Evolutionary conservation across 2,888 invertebrate species (phyloP), one percentile per base, ranked within the genome.

Genomic region (Branchinecta sandiegonensis): DNA sequence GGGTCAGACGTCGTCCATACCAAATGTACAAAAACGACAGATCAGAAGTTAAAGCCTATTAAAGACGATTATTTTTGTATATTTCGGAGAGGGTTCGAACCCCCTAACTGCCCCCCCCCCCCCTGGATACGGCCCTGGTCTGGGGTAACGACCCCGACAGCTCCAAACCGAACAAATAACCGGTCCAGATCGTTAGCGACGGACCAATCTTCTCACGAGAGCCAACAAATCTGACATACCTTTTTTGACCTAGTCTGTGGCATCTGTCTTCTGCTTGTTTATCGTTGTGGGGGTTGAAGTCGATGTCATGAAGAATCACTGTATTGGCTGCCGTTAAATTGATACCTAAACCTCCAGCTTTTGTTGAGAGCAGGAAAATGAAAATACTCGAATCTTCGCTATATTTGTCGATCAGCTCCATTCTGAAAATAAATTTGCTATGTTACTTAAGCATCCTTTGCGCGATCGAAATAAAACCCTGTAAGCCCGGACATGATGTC

Each of bases 261-360:
- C 83, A 86, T 76, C 88, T 81, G 80, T 97, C 96, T 77, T 96
- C 95, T 0, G 96, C 96, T 79, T 95, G 94, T 78, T 94, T 95
- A 78, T 97, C 96, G 78, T 96, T 96, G 79, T 96, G 95, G 0
- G 96, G 96, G 81, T 97, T 97, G 78, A 94, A 95, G 81, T 97
- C 97, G 67, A 96, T 92, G 76, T 97, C 97, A 78, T 97, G 95
- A 72, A 97, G 88, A 74, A 94, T 88, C 73, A 96, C 96, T 12
- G 90, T 90, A 80, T 96, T 94, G 0, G 97, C 96, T 0, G 92
- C 86, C 0, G 93, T 93, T 72, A 94, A 83, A 81, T 94, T 94
- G 75, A 94, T 94, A 69, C 94, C 94, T 67, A 94, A 82, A n/a
- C 96, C 97, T 48, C 96, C 96, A 0, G 96, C 96, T 76, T 85